Evolutionary conservation across 2,797 vertebrate genomes (phyloP).

Genomic region (Garrulus glandarius): DNA sequence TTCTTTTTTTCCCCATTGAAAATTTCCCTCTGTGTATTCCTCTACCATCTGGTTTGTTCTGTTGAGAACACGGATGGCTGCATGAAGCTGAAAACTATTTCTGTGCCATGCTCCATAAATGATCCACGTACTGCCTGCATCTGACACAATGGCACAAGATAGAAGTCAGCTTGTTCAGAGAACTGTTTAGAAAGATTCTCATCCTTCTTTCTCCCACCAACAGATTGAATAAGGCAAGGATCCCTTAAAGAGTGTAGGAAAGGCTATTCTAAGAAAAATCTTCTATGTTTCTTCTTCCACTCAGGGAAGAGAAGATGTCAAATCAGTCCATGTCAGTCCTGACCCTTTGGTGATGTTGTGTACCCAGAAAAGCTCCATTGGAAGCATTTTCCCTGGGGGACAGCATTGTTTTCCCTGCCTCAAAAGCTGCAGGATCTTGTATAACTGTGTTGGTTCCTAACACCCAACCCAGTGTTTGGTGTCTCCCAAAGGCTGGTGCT

Average conservation of each 20-base stretch:
- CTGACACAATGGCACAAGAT: not conserved
- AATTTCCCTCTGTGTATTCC: not conserved
- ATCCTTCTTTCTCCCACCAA: not conserved
- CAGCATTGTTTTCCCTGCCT: not conserved
- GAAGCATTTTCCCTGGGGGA: not conserved
- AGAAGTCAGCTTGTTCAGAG: not conserved
- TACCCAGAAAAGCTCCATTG: not conserved
- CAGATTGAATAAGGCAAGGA: not conserved
- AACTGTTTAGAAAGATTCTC: not conserved
- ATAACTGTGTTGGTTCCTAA: not conserved
- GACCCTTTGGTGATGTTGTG: not conserved
- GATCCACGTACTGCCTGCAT: not conserved
- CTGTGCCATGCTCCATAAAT: not conserved
- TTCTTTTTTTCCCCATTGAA: fast-evolving
- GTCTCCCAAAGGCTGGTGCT: not conserved
- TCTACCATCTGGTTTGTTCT: not conserved
- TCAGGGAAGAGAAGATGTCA: not conserved
- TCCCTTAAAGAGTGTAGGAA: not conserved
- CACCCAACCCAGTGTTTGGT: not conserved
- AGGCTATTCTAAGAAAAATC: not conserved
- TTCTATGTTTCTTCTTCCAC: not conserved
- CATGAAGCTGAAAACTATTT: not conserved
- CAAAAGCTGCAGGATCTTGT: not conserved
- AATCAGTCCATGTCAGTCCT: not conserved
- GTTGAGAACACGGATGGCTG: not conserved